These are phyloP conservation scores for Anolis carolinensis DNA, from an alignment of 2,113 vertebrate species.

Conservation along the genomic window DNA sequence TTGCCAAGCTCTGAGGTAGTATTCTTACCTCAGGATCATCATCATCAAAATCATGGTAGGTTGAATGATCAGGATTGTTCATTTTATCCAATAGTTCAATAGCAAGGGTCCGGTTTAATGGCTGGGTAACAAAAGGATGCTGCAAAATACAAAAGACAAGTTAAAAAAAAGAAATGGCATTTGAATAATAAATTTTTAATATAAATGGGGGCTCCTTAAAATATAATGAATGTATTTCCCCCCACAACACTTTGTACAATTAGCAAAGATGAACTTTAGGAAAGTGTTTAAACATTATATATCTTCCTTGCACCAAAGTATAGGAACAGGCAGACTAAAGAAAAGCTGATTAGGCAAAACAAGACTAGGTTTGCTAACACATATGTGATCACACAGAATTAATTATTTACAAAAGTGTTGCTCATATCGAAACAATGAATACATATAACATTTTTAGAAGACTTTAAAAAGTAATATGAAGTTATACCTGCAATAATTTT, in stretches of 20 bases:
- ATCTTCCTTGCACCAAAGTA: neutral
- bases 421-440: neutral
- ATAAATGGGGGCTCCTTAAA: neutral
- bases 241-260: neutral
- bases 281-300: too few relatives aligned
- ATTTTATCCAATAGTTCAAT: constrained; percentile 96
- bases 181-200: constrained; percentile 31
- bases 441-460: neutral
- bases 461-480: neutral
- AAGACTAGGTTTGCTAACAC: neutral
- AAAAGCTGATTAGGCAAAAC: neutral
- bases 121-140: constrained; percentile 97
- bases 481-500: constrained; percentile 91
- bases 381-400: neutral
- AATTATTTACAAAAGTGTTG: neutral
- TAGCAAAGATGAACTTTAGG: neutral
- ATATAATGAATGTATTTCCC: constrained; percentile 20
- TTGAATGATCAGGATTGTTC: constrained; percentile 95
- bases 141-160: constrained; percentile 64
- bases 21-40: constrained; percentile 93
- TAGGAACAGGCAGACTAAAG: neutral
- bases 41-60: constrained; percentile 92
- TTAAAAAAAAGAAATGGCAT: neutral
- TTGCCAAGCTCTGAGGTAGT: neutral
- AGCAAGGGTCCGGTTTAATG: constrained; percentile 92